Conservation (phyloP, 2,113 vertebrate species). For the Corvus cornix region DNA sequence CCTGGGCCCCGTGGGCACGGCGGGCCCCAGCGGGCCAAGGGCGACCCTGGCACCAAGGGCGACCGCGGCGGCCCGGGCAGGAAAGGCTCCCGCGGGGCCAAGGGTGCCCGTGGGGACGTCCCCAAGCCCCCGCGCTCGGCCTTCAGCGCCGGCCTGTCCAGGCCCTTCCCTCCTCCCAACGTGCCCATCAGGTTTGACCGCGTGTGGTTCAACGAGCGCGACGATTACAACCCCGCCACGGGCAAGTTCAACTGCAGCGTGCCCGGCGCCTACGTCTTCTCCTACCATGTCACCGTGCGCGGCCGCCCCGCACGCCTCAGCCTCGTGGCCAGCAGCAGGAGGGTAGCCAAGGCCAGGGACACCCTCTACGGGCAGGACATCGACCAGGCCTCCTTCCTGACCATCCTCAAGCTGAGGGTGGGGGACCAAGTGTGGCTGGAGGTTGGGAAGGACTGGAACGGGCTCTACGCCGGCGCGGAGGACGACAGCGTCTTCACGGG, state of each 20-base stretch:
- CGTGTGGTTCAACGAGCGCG: constrained; percentile 87
- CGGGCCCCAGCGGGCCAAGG: constrained; percentile 80
- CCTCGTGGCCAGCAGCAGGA: constrained; percentile 84
- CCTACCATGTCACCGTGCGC: constrained; percentile 92
- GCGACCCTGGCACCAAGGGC: constrained; percentile 83
- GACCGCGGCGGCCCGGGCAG: constrained; percentile 83
- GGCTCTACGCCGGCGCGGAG: constrained; percentile 87
- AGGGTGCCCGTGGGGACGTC: constrained; percentile 80
- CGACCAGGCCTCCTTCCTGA: constrained; percentile 90
- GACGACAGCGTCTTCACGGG: constrained; percentile 95
- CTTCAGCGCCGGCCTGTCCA: constrained; percentile 90
- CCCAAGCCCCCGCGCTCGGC: constrained; percentile 73
- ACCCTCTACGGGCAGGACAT: constrained; percentile 92
- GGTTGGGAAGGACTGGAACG: constrained; percentile 91
- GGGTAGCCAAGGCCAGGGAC: constrained; percentile 85
- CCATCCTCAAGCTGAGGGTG: constrained; percentile 79
- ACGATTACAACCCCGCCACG: constrained; percentile 80
- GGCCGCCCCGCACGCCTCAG: constrained; percentile 86
- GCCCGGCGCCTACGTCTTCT: constrained; percentile 89
- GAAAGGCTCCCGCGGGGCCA: constrained; percentile 86
- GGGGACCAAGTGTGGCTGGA: constrained; percentile 97
- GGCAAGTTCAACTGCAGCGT: constrained; percentile 90
- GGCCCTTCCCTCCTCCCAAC: constrained; percentile 89
- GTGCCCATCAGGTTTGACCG: constrained; percentile 90
- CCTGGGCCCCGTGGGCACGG: constrained; percentile 72